phyloP scores from a whole-genome alignment of 2,113 vertebrate genomes.

The Balaeniceps rex region DNA sequence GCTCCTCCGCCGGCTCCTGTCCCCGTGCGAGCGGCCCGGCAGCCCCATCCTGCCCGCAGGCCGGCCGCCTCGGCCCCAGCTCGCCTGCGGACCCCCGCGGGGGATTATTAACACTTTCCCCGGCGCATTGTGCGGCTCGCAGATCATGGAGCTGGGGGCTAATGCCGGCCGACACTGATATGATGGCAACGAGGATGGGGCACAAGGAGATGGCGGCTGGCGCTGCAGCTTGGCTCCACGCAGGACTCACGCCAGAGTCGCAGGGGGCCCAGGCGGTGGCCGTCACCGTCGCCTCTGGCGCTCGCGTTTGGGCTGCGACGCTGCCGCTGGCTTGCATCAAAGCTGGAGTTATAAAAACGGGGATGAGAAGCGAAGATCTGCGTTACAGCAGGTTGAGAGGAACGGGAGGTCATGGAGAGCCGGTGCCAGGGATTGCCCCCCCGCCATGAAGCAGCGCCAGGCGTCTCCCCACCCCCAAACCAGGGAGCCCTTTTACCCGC shows the following conservation, averaged over 20 bases:
- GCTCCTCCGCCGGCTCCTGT: not conserved
- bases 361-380: not conserved
- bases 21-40: not conserved
- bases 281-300: rapidly evolving
- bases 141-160: not conserved
- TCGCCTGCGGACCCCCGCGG: not conserved
- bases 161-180: not conserved
- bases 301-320: rapidly evolving
- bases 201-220: not conserved
- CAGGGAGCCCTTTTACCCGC: not conserved
- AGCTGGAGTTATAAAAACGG: not conserved
- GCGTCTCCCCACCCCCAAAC: not conserved
- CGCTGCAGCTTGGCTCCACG: rapidly evolving
- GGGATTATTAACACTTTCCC: not conserved
- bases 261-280: rapidly evolving
- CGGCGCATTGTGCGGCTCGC: rapidly evolving
- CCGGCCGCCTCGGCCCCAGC: not conserved
- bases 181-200: not conserved
- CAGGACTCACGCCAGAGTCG: rapidly evolving
- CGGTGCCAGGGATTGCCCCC: not conserved
- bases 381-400: not conserved
- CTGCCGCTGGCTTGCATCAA: rapidly evolving
- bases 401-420: not conserved
- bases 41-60: not conserved
- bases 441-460: not conserved